Conservation (phyloP, 2,888 invertebrate species). For the Lasioglossum figueresi region DNA sequence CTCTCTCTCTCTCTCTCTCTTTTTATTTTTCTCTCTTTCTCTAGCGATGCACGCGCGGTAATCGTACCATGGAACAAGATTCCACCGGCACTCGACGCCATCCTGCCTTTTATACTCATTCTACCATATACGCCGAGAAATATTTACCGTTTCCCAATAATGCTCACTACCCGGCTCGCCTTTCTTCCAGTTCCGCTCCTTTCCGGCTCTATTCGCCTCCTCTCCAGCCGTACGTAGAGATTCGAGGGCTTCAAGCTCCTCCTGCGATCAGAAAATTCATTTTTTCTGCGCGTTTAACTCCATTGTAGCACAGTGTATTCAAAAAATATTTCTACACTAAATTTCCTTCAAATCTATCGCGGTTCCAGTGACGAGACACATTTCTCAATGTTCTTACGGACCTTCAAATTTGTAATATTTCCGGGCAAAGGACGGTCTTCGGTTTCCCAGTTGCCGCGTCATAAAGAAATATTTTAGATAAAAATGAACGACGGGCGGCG, state of each 20-base stretch:
- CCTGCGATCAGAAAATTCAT: not conserved
- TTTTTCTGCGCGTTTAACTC: not conserved
- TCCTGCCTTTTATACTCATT: conserved; percentile 58
- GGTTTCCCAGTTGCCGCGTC: no score
- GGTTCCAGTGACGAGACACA: not conserved
- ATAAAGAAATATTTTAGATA: no score
- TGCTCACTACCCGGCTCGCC: conserved; percentile 45
- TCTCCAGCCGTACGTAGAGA: not conserved
- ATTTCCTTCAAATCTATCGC: no score
- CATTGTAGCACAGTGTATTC: not conserved
- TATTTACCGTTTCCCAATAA: conserved; percentile 77
- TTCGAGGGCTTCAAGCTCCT: not conserved
- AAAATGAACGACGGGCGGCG: no score
- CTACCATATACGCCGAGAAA: conserved; percentile 61
- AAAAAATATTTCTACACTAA: not conserved
- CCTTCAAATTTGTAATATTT: no score
- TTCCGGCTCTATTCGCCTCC: not conserved
- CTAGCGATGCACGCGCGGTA: conserved; percentile 45
- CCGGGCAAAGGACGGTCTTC: not conserved
- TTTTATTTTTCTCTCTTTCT: not conserved
- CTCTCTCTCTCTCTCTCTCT: not conserved
- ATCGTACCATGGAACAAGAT: conserved; percentile 63
- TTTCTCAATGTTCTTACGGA: not conserved
- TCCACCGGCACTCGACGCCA: conserved; percentile 53
- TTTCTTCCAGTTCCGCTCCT: conserved; percentile 24